Base-by-base conservation (phyloP, 1,140 invertebrate genomes). In the Aphis gossypii region DNA sequence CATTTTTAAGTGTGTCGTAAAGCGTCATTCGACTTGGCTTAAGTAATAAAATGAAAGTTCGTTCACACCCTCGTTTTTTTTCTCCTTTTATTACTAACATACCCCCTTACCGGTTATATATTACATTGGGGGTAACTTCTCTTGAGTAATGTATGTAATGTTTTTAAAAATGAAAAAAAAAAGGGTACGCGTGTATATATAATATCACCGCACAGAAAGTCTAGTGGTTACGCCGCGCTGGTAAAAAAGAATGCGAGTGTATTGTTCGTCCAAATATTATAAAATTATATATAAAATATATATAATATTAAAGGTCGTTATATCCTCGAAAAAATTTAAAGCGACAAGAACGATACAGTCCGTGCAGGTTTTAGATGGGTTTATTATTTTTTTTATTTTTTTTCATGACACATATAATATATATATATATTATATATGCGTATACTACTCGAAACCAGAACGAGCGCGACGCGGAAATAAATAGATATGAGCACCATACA, bases 1-100 rank as follows among this genome's bases (percentile, higher is more conserved):
- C 51, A 23, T 35, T 56, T 48, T 56, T 41, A 56, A 89, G 51
- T 89, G 51, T 89, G 88, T 89, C 88, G 48, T 89, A 89, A 89
- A 89, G 56, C 38, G 88, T 89, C 88, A 38, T 89, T 89, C 35
- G 35, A 89, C 88, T 89, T 56, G 23, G 88, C 88, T 14, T 41
- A 89, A 41, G 88, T 89, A 89, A 89, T 89, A 89, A 89, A 89
- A 89, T 14, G 51, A 56, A 89, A 89, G 35, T 89, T 56, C 51
- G 51, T n/a, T 54, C 88, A 38, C n/a, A 54, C 30, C 46, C n/a
- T 35, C 30, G 3, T 44, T 51, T 89, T 89, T 51, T 88, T 88
- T 46, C 30, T 11, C 30, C 6, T 14, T 86, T n/a, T 46, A 56
- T 89, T 89, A 56, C 56, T 89, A 56, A 56, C 88, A 89, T 54